These are phyloP conservation scores for Tetragnatha montana DNA, from an alignment of 2,888 invertebrate genomes.

Conservation along the genomic window DNA sequence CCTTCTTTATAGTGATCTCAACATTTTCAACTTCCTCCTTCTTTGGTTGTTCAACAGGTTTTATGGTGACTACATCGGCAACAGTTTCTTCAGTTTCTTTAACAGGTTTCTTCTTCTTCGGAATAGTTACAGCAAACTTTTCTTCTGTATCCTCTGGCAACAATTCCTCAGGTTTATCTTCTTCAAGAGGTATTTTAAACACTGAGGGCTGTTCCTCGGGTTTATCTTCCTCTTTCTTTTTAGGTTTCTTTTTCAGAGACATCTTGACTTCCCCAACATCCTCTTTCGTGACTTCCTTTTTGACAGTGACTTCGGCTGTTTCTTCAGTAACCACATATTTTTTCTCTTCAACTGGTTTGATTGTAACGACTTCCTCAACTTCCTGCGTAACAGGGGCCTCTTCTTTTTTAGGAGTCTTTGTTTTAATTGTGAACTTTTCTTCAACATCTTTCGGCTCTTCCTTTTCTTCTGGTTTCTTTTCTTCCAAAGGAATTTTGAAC, in stretches of 20 bases:
- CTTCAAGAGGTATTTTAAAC: conserved; percentile 54
- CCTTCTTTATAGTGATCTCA: conserved; percentile 74
- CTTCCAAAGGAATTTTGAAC: conserved; percentile 53
- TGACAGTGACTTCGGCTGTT: conserved; percentile 72
- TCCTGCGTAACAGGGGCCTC: conserved; percentile 73
- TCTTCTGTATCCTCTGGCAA: conserved; percentile 67
- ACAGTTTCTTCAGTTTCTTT: conserved; percentile 44
- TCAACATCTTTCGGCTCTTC: conserved; percentile 38
- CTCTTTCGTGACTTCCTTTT: conserved; percentile 68
- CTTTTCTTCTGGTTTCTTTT: conserved; percentile 54
- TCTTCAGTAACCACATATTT: conserved; percentile 71
- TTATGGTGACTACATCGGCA: conserved; percentile 59
- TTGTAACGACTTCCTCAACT: conserved; percentile 39
- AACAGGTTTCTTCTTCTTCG: conserved; percentile 62
- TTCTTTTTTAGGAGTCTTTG: conserved; percentile 49
- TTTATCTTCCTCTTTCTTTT: conserved; percentile 49
- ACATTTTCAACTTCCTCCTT: conserved; percentile 58
- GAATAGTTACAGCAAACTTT: conserved; percentile 65
- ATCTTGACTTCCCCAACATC: conserved; percentile 73
- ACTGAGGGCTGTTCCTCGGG: conserved; percentile 46
- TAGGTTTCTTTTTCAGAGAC: conserved; percentile 55
- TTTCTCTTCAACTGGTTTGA: conserved; percentile 37
- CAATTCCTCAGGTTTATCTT: conserved; percentile 54
- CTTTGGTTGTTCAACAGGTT: background rate
- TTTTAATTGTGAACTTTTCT: conserved; percentile 58